Percentiles rank a stretch among this genome's conserved stretches.
These are phyloP conservation scores for Parasteatoda lunata DNA, from an alignment of 2,888 invertebrate genomes.

Conservation along the genomic window DNA sequence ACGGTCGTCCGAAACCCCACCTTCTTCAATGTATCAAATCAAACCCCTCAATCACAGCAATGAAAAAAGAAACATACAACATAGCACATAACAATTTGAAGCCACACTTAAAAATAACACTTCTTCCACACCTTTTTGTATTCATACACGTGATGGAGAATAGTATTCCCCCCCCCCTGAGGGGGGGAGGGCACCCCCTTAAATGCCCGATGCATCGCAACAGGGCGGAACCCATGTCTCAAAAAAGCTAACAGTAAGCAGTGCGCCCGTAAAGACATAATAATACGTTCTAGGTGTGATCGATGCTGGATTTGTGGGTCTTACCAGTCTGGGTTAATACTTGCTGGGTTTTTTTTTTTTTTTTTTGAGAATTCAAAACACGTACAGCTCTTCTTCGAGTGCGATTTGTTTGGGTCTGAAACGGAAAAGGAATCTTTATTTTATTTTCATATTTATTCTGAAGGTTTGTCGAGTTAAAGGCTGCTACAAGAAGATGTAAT, in stretches of 20 bases:
- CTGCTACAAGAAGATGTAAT: no score
- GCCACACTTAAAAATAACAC: neutral
- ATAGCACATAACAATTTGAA: neutral
- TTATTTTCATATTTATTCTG: no score
- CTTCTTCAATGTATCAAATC: neutral
- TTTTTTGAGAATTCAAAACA: neutral
- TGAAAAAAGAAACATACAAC: neutral
- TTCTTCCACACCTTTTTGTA: neutral
- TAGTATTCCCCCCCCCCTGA: neutral
- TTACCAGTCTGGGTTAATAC: slow-evolving; percentile 17
- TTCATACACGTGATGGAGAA: neutral
- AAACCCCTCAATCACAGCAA: neutral
- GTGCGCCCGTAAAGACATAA: slow-evolving; percentile 58
- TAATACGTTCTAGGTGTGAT: slow-evolving; percentile 60
- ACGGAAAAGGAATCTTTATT: neutral
- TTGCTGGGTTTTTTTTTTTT: neutral
- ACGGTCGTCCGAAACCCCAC: neutral
- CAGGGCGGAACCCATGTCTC: slow-evolving; percentile 50
- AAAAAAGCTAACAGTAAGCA: slow-evolving; percentile 29
- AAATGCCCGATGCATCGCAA: slow-evolving; percentile 4
- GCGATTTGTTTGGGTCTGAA: neutral
- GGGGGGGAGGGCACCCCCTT: neutral
- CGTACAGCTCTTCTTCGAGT: neutral
- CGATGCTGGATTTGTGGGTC: slow-evolving; percentile 40
- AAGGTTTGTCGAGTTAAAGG: no score